phyloP scores from a whole-genome alignment of 2,888 invertebrate species.

The Lamellibrachia columna region DNA sequence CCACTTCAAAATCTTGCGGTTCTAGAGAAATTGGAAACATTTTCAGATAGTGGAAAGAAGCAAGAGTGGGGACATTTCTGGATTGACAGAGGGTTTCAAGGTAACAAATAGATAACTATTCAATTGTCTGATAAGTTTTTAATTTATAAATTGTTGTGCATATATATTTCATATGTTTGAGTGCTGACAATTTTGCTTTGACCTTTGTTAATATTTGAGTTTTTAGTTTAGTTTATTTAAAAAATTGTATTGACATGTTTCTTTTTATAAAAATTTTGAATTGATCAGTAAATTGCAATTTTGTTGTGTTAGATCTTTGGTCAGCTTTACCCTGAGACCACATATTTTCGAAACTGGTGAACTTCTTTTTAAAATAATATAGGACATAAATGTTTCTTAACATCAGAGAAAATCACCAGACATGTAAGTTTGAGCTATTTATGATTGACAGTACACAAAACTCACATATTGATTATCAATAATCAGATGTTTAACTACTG shows the following conservation, averaged over 20 bases:
- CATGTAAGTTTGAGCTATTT: neutral
- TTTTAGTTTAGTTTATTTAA: neutral
- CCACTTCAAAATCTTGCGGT: slow-evolving; percentile 93
- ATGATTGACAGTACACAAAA: neutral
- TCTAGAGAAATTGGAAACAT: slow-evolving; percentile 69
- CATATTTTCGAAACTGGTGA: neutral
- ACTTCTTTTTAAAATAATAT: neutral
- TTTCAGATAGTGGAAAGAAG: slow-evolving; percentile 68
- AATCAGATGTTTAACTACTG: neutral
- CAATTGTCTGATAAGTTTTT: no score
- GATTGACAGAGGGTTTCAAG: slow-evolving; percentile 86
- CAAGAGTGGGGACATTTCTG: slow-evolving; percentile 93
- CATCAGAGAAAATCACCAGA: neutral
- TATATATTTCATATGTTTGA: neutral
- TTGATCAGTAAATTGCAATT: neutral
- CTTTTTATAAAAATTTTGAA: neutral
- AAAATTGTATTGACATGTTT: neutral
- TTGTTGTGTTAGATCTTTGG: neutral
- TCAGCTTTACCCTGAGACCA: neutral
- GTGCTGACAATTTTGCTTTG: neutral
- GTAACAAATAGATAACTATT: slow-evolving; percentile 57
- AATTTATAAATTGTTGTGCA: no score
- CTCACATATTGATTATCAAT: neutral
- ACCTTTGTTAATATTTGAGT: neutral
- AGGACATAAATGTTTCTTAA: neutral